Conservation (phyloP, 1,140 invertebrate species). For the Euschistus heros region DNA sequence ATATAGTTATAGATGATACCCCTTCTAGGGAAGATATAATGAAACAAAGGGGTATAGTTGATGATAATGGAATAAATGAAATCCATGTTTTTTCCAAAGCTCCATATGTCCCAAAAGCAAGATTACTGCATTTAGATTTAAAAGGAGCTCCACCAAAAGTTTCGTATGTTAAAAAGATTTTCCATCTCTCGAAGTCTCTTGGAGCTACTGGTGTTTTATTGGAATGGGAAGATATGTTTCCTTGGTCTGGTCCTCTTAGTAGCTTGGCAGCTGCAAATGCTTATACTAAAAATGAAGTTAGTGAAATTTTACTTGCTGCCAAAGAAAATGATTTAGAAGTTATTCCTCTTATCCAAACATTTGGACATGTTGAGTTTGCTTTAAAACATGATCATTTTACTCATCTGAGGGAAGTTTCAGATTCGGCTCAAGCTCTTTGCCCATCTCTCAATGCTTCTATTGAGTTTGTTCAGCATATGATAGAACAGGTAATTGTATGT, state of each 20-base stretch:
- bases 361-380: slow-evolving; percentile 87
- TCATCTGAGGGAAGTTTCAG: slow-evolving; percentile 63
- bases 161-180: slow-evolving; percentile 56
- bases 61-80: neutral
- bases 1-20: slow-evolving; percentile 1
- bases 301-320: slow-evolving; percentile 49
- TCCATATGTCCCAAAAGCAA: slow-evolving; percentile 29
- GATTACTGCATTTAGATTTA: slow-evolving; percentile 72
- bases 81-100: neutral
- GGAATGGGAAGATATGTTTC: slow-evolving; percentile 99
- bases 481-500: slow-evolving; percentile 58
- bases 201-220: slow-evolving; percentile 80
- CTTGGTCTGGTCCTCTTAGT: slow-evolving; percentile 59
- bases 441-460: slow-evolving; percentile 62
- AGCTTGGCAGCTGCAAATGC: slow-evolving; percentile 59
- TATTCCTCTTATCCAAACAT: slow-evolving; percentile 90
- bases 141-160: slow-evolving; percentile 79
- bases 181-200: slow-evolving; percentile 60
- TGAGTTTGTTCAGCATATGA: slow-evolving; percentile 60
- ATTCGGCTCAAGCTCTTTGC: slow-evolving; percentile 72
- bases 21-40: neutral
- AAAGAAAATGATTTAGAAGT: slow-evolving; percentile 62
- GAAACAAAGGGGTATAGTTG: neutral
- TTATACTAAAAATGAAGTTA: slow-evolving; percentile 60
- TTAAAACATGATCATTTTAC: slow-evolving; percentile 69